Evolutionary conservation across 2,797 vertebrate genomes (phyloP), one percentile per base, ranked within the genome.

Genomic region (Coregonus sp.): DNA sequence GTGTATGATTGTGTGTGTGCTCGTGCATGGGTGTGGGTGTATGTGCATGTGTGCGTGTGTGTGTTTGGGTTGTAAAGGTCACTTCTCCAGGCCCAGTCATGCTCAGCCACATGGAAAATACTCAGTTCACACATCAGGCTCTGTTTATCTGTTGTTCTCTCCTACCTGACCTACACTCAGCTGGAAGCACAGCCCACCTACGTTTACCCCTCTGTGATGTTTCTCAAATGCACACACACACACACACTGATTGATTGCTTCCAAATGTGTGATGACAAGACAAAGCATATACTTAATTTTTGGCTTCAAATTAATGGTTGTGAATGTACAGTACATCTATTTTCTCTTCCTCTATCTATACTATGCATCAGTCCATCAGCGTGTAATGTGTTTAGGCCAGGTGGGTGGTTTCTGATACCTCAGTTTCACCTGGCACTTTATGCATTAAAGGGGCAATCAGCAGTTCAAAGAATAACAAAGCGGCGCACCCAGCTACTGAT

Each of bases 61-160:
- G 56, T 61, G 56, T 61, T n/a, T 20, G n/a, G 18, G 56, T 61
- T 20, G 9, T 37, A 73, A 83, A 86, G 85, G 79, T 86, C 77
- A 74, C 61, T 66, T 63, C 74, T 68, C 54, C 69, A 68, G 73
- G 54, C 78, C 73, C 72, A 66, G 81, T 75, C 50, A 72, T 52
- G 50, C 29, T 54, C 70, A 54, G 50, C 25, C 72, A 73, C 76
- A 74, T 70, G 59, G 72, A 79, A 83, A 78, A 70, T 72, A n/a
- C 20, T 52, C 9, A 59, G 15, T 74, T 67, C 31, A 67, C 25
- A 67, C 65, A 29, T 66, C 20, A 67, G 65, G 12, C 29, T 33
- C 25, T 61, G 56, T 61, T n/a, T 61, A 7, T 66, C 29, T 14
- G 14, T 33, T 67, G 65, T 71, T 78, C 47, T 51, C 73, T 73